Evolutionary conservation across 2,888 invertebrate species (phyloP), one percentile per base, ranked within the genome.

Genomic region (Heliconius erato): DNA sequence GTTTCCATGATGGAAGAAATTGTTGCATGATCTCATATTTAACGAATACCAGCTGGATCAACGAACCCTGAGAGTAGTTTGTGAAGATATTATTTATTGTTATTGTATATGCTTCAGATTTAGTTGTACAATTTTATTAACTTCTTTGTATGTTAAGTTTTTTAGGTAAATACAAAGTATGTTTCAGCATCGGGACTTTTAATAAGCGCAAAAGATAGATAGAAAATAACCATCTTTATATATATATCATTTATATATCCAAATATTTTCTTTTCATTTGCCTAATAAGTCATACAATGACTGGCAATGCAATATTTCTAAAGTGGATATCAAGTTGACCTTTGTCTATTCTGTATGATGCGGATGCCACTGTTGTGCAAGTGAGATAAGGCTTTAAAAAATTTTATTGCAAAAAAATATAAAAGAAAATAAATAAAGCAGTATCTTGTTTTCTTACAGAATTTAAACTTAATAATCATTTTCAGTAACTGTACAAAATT

Each of bases 1-100:
- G 90, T 92, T 91, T 91, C 91, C 91, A 88, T 85, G 86, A 88
- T 86, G 85, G 83, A 84, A 85, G 84, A 84, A 83, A 85, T 82
- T 83, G 81, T 84, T 81, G 84, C 79, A 85, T 80, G 84, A 85
- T 84, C 80, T 79, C 78, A 83, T 85, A 85, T 84, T 85, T 85
- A 84, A 49, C 65, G 74, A 78, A 78, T 82, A 44, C 68, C 74
- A 35, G 63, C 54, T 69, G 78, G 82, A 77, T 79, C 83, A 77
- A 80, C 74, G 59, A 35, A 76, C 79, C 26, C 67, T 14, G 63
- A 65, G 7, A 6, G 26, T 16, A 54, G 44, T 23, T 77, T 44
- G 63, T 77, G 1, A 32, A 11, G 16, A 65, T 14, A 35, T 63
- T 77, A 77, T 65, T 63, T 65, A 76, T 76, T 76, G 76, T 35